Evolutionary conservation across 2,797 vertebrate species (phyloP), one percentile per base, ranked within the genome.

Genomic region (Sebastolobus alascanus): DNA sequence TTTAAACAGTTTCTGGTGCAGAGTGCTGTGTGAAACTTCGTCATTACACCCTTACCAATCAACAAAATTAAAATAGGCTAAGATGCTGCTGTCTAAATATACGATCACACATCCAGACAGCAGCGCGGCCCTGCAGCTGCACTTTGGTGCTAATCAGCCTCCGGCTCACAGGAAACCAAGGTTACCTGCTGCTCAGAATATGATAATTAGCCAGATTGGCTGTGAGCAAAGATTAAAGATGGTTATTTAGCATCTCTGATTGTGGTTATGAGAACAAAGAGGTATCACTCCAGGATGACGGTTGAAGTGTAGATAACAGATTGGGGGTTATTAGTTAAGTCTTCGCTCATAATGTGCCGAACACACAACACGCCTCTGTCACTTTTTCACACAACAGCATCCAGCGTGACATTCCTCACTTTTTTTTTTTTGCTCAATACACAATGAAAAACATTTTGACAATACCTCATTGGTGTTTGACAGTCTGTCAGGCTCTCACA

Each of bases 191-290:
- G 90, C 84, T 85, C 75, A 87, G 81, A 84, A 83, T 73, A 71
- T 79, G 89, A 20, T 90, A 89, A 93, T 94, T 89, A 91, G 71
- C 77, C 79, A 84, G 80, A 85, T 86, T 89, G 85, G 76, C 90
- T 80, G 78, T 50, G 87, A 93, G 87, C 86, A 84, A 88, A 92
- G 92, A 90, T 91, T 91, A 91, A 90, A 89, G 79, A 83, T 65
- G 65, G 73, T 88, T 92, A 86, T 86, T 92, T 87, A 90, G 86
- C 83, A 83, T 87, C 68, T 85, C 77, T 88, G 75, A 89, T 85
- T 86, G 84, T 89, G 83, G 64, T 81, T 76, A 80, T 69, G 71
- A 76, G 80, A 88, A 90, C 83, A 93, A 93, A 90, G 73, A 75
- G 38, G 61, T 52, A 69, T 59, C 66, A 66, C 69, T 84, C 18